Base-by-base conservation (phyloP, 2,888 invertebrate species). In the Ochlodes sylvanus region DNA sequence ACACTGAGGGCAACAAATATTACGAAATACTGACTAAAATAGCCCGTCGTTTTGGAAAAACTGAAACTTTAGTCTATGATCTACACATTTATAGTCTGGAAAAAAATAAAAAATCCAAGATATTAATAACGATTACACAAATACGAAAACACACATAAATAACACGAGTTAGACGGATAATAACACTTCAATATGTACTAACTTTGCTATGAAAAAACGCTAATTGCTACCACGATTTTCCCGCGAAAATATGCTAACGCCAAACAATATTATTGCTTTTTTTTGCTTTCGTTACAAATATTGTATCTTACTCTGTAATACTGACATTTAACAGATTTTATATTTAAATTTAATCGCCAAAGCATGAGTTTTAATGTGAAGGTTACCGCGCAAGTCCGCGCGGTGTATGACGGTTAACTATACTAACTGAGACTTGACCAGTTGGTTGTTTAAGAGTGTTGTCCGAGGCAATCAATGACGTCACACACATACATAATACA, bases 381-480 rank as follows among this genome's bases (percentile, higher is more conserved):
- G 21, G 5, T 15, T 19, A 61, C 17, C 52, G 15, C 52, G 62
- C 12, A n/a, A 14, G 42, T 50, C 17, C 17, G 52, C 17, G 52
- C 52, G 14, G 21, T 52, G 52, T 14, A 1, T 12, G 38, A 14
- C 44, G 54, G 61, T 58, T 70, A 64, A 65, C 60, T 66, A 41
- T 55, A 56, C 41, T 72, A 47, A 54, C 66, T 62, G 38, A 42
- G 70, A 63, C 41, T 75, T 74, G 76, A 75, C 76, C 75, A 68
- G 72, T 70, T 66, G 70, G 56, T 67, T 61, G 72, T 76, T 76
- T 76, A 75, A 73, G 68, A 73, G 69, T n/a, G 21, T 7, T 62
- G 70, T 63, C 63, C 70, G 73, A 70, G 70, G 70, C 63, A 69
- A 68, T 44, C 41, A 14, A 55, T 54, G 57, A 69, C 72, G 72